Evolutionary conservation across 2,113 vertebrate species (phyloP), one percentile per base, ranked within the genome.

Genomic region (Gobius niger): DNA sequence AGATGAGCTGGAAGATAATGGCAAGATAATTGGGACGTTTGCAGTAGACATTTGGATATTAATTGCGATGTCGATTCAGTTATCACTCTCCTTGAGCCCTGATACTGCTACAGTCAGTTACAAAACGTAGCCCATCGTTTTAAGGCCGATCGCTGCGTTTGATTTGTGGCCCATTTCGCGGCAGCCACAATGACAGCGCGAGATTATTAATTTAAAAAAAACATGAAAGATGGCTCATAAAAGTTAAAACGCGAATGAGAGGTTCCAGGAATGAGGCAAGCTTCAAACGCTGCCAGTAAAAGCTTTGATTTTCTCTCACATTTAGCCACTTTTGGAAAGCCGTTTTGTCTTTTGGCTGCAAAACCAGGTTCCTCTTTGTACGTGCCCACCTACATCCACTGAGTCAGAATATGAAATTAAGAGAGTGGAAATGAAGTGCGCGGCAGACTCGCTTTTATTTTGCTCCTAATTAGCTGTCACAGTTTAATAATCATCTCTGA

Each of bases 171-270:
- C 60, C 8, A 40, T 16, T 56, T 63, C 12, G 15, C 47, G 12
- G 67, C 40, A 56, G 13, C 16, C 53, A 14, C 44, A 16, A 44
- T 12, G 53, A 16, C 62, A 65, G 41, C 53, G 44, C 57, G 62
- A 78, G 75, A 78, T 73, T 74, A 44, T 73, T 77, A 62, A 75
- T 68, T 6, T 34, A 7, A 52, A 13, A 13, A 41, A 64, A 78
- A 76, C 12, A 44, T 63, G 15, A 75, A 68, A 70, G 51, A 62
- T 70, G 41, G 11, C 13, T 59, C 40, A 52, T 57, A 52, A 57
- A 73, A 19, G 11, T n/a, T 1, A 24, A 65, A 47, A n/a, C n/a
- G n/a, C n/a, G n/a, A n/a, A 47, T 41, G 67, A 44, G 54, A 54
- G 49, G 63, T 73, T 73, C 50, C 54, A 77, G 70, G 8, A 59